Conservation (phyloP, 2,888 invertebrate species). For the Bugula neritina region DNA sequence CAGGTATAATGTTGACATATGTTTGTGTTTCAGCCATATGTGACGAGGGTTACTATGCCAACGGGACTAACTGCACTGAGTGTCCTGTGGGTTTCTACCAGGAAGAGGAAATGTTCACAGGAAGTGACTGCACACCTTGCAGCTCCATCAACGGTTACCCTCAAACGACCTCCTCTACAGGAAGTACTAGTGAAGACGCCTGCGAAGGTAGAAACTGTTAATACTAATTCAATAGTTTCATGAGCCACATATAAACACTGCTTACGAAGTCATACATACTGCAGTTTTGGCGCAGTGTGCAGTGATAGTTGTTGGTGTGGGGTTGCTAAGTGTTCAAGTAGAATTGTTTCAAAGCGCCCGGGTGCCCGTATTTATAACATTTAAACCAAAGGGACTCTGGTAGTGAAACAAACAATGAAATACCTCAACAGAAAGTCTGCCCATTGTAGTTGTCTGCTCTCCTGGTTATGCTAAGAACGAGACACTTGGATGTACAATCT, state of each 20-base stretch:
- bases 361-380: no score
- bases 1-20: background rate
- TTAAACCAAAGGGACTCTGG: no score
- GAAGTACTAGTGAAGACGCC: background rate
- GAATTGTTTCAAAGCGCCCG: no score
- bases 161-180: background rate
- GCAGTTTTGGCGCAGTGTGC: no score
- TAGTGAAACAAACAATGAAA: background rate
- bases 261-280: no score
- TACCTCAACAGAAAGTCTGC: background rate
- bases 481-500: constrained; percentile 31
- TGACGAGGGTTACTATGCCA: background rate
- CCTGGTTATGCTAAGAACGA: background rate
- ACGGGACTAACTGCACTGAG: background rate
- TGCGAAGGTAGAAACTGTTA: background rate
- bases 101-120: constrained; percentile 5
- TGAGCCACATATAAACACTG: no score
- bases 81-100: constrained; percentile 5
- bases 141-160: background rate
- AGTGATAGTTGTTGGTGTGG: no score
- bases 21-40: constrained; percentile 3
- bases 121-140: background rate
- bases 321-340: no score
- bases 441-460: background rate
- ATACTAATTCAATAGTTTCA: background rate